phyloP scores from a whole-genome alignment of 2,113 vertebrate genomes.

The Oncorhynchus tshawytscha region DNA sequence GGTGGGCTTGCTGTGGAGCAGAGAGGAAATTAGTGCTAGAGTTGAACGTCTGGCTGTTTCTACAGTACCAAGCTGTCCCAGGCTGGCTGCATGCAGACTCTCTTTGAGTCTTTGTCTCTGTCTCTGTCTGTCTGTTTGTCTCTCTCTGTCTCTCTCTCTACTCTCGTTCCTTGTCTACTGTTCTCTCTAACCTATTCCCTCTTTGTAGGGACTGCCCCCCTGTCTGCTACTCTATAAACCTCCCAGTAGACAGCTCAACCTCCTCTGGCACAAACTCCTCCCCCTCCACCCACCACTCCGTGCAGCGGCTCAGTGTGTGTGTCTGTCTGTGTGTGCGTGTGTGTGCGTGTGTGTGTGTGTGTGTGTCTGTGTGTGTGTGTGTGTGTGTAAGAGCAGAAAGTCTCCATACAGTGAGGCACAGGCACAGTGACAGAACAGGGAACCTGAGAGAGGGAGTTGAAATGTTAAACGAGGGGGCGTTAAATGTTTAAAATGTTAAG shows the following conservation, averaged over 20 bases:
- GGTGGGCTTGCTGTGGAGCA: slow-evolving; percentile 15
- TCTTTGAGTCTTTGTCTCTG: slow-evolving; percentile 18
- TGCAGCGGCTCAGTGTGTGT: slow-evolving; percentile 13
- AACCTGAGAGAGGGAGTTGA: slow-evolving; percentile 5
- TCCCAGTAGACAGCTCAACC: slow-evolving; percentile 49
- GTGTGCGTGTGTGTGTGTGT: slow-evolving; percentile 19
- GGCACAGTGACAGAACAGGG: slow-evolving; percentile 21
- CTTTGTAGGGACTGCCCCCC: slow-evolving; percentile 43
- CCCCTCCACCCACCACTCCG: slow-evolving; percentile 33
- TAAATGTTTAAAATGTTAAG: slow-evolving; percentile 21
- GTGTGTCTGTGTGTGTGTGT: slow-evolving; percentile 1
- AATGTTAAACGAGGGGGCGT: slow-evolving; percentile 23
- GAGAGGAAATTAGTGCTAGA: slow-evolving; percentile 18
- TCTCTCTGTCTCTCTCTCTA: slow-evolving; percentile 18
- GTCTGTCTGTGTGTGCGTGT: slow-evolving; percentile 21
- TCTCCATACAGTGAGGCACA: slow-evolving; percentile 43
- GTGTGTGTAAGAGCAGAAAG: slow-evolving; percentile 13
- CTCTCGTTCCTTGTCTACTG: slow-evolving; percentile 25
- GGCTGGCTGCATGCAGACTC: slow-evolving; percentile 19
- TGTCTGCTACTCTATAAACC: slow-evolving; percentile 50
- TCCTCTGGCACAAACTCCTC: slow-evolving; percentile 42
- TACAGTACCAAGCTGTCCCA: slow-evolving; percentile 33
- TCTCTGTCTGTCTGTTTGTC: not conserved
- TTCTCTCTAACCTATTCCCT: slow-evolving; percentile 38
- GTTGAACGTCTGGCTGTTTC: slow-evolving; percentile 24